Conservation (phyloP, 2,888 invertebrate species). For the Epistrophe grossulariae region DNA sequence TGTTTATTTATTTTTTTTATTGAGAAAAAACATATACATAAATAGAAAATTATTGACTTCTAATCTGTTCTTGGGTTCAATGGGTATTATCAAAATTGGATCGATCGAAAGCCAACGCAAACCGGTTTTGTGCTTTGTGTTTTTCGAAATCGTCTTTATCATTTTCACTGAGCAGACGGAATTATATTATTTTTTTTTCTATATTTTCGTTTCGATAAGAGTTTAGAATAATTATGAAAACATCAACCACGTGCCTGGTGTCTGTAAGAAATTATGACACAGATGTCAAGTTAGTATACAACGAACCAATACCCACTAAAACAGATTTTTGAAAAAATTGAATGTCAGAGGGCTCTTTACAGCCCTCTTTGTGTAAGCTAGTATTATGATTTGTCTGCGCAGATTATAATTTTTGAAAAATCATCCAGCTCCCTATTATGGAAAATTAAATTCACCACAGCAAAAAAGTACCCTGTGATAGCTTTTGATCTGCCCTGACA, state of each 20-base stretch:
- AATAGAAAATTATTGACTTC: conserved; percentile 57
- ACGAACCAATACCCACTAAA: not conserved
- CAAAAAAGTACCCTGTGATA: not conserved
- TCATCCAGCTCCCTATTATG: not conserved
- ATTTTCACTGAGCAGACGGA: conserved; percentile 12
- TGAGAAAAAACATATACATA: not conserved
- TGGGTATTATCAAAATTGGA: conserved; percentile 75
- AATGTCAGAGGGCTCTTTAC: too few relatives aligned
- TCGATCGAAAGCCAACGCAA: conserved; percentile 55
- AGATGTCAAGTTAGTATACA: not conserved
- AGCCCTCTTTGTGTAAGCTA: too few relatives aligned
- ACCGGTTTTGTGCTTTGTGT: conserved; percentile 57
- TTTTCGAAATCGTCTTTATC: conserved; percentile 16
- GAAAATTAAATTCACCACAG: not conserved
- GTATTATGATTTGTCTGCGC: not conserved
- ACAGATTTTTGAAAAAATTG: not conserved
- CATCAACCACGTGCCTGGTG: conserved; percentile 19
- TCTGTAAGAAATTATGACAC: not conserved
- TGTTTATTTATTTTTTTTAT: conserved; percentile 10
- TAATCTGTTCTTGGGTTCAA: conserved; percentile 66
- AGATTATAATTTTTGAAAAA: not conserved
- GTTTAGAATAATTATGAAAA: conserved; percentile 5
- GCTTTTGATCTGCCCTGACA: not conserved
- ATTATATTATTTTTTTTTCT: not conserved
- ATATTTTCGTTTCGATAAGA: conserved; percentile 2